Evolutionary conservation across 1,140 invertebrate genomes (phyloP), one percentile per base, ranked within the genome.

Genomic region (Ostrea edulis): DNA sequence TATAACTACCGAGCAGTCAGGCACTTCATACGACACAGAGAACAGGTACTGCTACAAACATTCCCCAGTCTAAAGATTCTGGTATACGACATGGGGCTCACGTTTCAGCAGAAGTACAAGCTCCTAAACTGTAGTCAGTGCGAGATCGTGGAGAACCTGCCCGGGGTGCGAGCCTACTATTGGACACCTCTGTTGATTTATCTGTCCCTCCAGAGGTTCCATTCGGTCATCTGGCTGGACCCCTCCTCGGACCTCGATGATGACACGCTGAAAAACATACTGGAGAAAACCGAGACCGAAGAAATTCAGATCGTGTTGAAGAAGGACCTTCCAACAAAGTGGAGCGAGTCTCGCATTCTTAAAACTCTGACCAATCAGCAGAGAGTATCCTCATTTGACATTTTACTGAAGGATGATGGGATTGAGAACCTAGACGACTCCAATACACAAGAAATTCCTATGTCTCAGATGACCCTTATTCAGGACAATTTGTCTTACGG

Each of bases 91-190:
- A 85, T 85, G 83, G 83, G 83, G 54, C 22, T 85, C 25, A 85
- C 54, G n/a, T 85, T 85, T 85, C 53, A 85, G n/a, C 53, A 85
- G 83, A 85, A 85, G 83, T 85, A 85, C 83, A 62, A 58, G 35
- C 83, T 85, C 11, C 17, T 85, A 29, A 85, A 85, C 83, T 85
- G 83, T 14, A 85, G 83, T 35, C 83, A 85, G 14, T 85, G 83
- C 12, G 83, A 85, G 20, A 55, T 85, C n/a, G 54, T 85, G 55
- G 83, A 85, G 54, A 35, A 62, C 20, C 29, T 44, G 51, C 83
- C 53, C 17, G 25, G 22, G n/a, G 17, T 85, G 9, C 5, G 51
- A 17, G 83, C 35, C 0, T 22, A 11, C 29, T 62, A 25, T 22
- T 85, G 53, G 83, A 85, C 83, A 7, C 83, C 83, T 11, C 11